Conservation (phyloP, 2,797 vertebrate genomes). For the Eulemur rubriventer region DNA sequence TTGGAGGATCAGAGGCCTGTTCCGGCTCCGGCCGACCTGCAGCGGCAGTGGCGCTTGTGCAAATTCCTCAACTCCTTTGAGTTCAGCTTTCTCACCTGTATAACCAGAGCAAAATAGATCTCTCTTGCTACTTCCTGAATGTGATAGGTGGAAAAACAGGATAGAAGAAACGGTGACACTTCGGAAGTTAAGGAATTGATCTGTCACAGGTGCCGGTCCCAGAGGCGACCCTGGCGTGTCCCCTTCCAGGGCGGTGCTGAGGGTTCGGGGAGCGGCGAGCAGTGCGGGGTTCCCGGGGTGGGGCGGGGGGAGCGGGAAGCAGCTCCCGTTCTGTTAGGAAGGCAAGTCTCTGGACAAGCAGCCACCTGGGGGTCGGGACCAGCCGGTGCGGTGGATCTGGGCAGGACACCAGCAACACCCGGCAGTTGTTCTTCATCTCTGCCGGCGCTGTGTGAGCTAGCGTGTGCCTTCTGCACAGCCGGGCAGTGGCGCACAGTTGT, state of each 20-base stretch:
- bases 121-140: background rate
- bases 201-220: accelerated
- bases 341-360: too few relatives aligned
- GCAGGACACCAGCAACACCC: accelerated
- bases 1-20: accelerated
- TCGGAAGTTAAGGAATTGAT: background rate
- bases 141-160: background rate
- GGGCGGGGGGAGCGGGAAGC: background rate
- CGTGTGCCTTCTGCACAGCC: background rate
- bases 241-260: background rate
- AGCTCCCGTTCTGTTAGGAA: background rate
- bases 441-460: too few relatives aligned
- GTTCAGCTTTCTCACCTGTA: background rate
- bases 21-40: background rate
- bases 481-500: accelerated
- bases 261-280: accelerated
- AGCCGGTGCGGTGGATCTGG: accelerated
- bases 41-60: accelerated
- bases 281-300: too few relatives aligned
- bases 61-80: too few relatives aligned
- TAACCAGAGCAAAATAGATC: background rate
- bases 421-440: accelerated
- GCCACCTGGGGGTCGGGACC: accelerated
- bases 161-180: background rate
- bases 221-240: too few relatives aligned